Percentiles rank a stretch among this genome's conserved stretches.
phyloP scores from a whole-genome alignment of 2,888 invertebrate genomes.

The Eilema sororculum region DNA sequence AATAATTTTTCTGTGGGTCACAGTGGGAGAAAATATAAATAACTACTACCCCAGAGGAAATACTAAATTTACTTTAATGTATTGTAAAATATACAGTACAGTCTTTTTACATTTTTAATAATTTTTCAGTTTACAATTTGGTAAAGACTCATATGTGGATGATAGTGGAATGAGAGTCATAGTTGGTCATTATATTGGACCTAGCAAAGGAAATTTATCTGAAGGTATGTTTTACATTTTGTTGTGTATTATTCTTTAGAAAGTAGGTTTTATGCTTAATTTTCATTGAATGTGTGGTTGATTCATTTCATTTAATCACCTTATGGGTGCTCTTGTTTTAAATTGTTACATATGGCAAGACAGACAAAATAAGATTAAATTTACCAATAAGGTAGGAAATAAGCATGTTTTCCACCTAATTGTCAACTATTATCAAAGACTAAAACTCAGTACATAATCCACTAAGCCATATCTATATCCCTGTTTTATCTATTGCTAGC shows the following conservation, averaged over 20 bases:
- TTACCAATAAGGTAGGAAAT: no score
- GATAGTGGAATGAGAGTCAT: slow-evolving; percentile 93
- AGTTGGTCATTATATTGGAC: slow-evolving; percentile 96
- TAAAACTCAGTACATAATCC: neutral
- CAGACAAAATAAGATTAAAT: no score
- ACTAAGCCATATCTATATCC: neutral
- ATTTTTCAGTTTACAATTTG: slow-evolving; percentile 82
- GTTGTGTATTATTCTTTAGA: neutral
- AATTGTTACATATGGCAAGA: neutral
- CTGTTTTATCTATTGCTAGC: neutral
- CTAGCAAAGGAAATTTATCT: slow-evolving; percentile 92
- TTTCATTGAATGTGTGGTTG: neutral
- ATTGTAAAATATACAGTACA: neutral
- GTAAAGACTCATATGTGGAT: slow-evolving; percentile 91
- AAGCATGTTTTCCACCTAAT: no score
- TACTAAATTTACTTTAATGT: no score
- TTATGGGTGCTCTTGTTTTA: no score
- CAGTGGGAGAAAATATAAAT: no score
- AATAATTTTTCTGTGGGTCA: no score
- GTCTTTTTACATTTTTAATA: slow-evolving; percentile 2
- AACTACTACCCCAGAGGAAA: neutral
- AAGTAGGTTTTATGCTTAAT: neutral
- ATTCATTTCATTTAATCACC: no score
- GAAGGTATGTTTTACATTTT: slow-evolving; percentile 86
- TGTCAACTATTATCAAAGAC: neutral